phyloP scores from a whole-genome alignment of 2,113 vertebrate species.

The Crotalus tigris region DNA sequence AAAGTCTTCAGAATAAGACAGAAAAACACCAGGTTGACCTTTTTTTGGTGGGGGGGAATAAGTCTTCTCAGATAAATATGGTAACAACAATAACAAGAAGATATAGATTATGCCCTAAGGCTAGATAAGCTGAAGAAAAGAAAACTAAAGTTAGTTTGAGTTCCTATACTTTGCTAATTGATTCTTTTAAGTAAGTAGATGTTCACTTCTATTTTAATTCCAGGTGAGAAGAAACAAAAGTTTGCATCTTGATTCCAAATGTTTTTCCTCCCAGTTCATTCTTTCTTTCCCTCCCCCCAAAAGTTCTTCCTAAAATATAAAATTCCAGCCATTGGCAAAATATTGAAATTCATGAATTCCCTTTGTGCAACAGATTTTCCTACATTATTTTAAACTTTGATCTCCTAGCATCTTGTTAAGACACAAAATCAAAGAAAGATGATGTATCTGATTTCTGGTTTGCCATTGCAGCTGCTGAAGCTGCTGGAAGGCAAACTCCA shows the following conservation, averaged over 20 bases:
- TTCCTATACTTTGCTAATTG: background rate
- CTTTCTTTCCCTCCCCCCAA: background rate
- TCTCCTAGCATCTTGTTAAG: background rate
- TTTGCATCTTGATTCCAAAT: background rate
- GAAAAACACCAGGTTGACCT: slow-evolving; percentile 12
- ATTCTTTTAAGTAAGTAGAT: background rate
- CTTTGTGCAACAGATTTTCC: background rate
- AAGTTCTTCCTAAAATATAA: background rate
- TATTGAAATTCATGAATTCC: background rate
- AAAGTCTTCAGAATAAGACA: slow-evolving; percentile 28
- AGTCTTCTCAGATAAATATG: background rate
- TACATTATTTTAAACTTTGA: background rate
- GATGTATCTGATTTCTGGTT: background rate
- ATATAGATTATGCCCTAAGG: background rate
- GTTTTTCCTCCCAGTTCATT: background rate
- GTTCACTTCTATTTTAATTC: background rate
- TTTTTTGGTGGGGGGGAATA: background rate
- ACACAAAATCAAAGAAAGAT: background rate
- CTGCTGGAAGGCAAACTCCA: too few species aligned
- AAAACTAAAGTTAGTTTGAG: background rate
- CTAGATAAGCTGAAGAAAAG: background rate
- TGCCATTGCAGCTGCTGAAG: too few species aligned
- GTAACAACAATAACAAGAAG: background rate
- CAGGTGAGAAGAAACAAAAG: background rate
- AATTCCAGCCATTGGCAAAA: background rate